These are phyloP conservation scores for Tetragonula carbonaria DNA, from an alignment of 2,888 invertebrate genomes.

Conservation along the genomic window DNA sequence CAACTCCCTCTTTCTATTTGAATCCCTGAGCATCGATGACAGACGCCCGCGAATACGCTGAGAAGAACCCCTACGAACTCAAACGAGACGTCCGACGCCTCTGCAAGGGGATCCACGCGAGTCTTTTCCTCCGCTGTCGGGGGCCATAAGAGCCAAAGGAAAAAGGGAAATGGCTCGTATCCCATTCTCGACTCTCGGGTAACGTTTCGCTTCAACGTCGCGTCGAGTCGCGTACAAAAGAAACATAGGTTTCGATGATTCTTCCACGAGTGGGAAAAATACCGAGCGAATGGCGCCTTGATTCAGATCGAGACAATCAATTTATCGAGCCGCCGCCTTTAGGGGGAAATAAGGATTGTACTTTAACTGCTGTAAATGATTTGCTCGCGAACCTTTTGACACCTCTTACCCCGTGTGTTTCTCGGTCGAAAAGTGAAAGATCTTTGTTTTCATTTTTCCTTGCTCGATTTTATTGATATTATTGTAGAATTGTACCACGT, in stretches of 20 bases:
- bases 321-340: not conserved
- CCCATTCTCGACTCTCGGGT: slow-evolving; percentile 5
- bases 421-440: too few species aligned
- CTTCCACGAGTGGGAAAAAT: slow-evolving; percentile 10
- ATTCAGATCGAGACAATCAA: not conserved
- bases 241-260: slow-evolving; percentile 25
- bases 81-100: slow-evolving; percentile 24
- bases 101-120: not conserved
- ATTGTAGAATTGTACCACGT: too few species aligned
- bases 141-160: not conserved
- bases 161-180: slow-evolving; percentile 21
- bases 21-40: slow-evolving; percentile 66
- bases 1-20: slow-evolving; percentile 61
- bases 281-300: not conserved
- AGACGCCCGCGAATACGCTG: slow-evolving; percentile 58
- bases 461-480: too few species aligned
- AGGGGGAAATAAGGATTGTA: not conserved
- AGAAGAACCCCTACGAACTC: slow-evolving; percentile 34
- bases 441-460: too few species aligned
- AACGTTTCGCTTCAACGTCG: slow-evolving; percentile 3
- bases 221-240: slow-evolving; percentile 6
- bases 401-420: too few species aligned
- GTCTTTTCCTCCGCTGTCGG: not conserved
- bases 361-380: not conserved
- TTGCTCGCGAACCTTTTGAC: too few species aligned